Conservation (phyloP, 2,797 vertebrate genomes). For the Peromyscus nudipes region DNA sequence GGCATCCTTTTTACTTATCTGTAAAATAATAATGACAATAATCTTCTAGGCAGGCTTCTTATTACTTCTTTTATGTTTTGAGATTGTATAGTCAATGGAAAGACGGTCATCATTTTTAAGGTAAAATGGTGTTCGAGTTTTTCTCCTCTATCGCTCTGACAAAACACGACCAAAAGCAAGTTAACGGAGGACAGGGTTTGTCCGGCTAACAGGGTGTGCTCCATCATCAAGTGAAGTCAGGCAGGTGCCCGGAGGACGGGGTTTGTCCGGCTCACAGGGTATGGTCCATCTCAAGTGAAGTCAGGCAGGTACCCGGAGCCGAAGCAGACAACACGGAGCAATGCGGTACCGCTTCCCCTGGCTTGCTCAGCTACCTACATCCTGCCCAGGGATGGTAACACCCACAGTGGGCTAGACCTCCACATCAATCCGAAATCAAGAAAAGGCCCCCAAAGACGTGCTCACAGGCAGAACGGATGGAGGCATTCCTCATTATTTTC, state of each 20-base stretch:
- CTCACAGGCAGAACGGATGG: not conserved
- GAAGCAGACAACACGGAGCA: fast-evolving
- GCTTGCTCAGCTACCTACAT: not conserved
- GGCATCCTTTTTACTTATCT: not conserved
- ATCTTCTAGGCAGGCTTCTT: not conserved
- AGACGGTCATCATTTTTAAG: not conserved
- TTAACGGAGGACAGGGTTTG: not conserved
- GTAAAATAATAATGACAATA: not conserved
- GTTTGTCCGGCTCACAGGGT: not conserved
- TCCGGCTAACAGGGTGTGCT: no score
- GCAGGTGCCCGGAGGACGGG: no score
- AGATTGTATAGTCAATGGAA: not conserved
- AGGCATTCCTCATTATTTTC: no score
- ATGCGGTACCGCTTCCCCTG: not conserved
- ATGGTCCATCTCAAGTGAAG: no score
- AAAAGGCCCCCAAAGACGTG: not conserved
- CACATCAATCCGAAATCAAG: not conserved
- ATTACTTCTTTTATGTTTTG: not conserved
- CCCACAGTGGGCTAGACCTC: no score
- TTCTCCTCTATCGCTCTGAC: not conserved
- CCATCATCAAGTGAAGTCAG: no score
- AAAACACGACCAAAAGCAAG: not conserved
- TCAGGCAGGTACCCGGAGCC: no score
- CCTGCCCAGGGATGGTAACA: not conserved
- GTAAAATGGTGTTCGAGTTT: not conserved